Evolutionary conservation across 2,797 vertebrate genomes (phyloP), one percentile per base, ranked within the genome.

Genomic region (Sebastes cheni): DNA sequence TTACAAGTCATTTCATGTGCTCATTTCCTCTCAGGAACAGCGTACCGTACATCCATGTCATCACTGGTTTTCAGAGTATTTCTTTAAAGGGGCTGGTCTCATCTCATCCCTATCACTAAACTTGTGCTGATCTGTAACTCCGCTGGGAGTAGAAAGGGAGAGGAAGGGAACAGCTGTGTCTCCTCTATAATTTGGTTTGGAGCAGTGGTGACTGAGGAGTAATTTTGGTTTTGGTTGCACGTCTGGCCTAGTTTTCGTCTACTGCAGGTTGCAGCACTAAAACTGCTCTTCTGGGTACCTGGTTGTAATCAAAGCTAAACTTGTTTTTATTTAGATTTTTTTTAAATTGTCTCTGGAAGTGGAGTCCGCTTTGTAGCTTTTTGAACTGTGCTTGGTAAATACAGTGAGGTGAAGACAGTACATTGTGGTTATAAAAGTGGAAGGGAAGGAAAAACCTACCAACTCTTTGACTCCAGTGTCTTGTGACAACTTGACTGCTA

Each of bases 111-210:
- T 81, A 76, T 89, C 88, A 55, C 86, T 85, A 82, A 86, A 86
- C 78, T 77, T 25, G 16, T 42, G 75, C 81, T 83, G 82, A 92
- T 87, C 84, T 90, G 80, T 54, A 81, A 64, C 81, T 89, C 62
- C 60, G 79, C 86, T 67, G 27, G 5, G 75, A 77, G 77, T 64
- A 77, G 79, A 86, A 88, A 81, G 75, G 84, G 75, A 88, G 83
- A 79, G 87, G 80, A 82, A 86, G 77, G 79, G 62, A 90, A 67
- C 89, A 88, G 90, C 91, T 82, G 88, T 25, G 79, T 73, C 75
- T 80, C 23, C 90, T 80, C 92, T 93, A 55, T 93, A 94, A 93
- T 94, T 91, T 91, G 22, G 74, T 82, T 74, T 30, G 42, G 68
- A 83, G 84, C 86, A 64, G 86, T 7, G 79, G 90, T 79, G 85